Percentiles rank a stretch among this genome's conserved stretches.
Evolutionary conservation across 2,888 invertebrate genomes (phyloP).

Genomic region (Andricus curvator): DNA sequence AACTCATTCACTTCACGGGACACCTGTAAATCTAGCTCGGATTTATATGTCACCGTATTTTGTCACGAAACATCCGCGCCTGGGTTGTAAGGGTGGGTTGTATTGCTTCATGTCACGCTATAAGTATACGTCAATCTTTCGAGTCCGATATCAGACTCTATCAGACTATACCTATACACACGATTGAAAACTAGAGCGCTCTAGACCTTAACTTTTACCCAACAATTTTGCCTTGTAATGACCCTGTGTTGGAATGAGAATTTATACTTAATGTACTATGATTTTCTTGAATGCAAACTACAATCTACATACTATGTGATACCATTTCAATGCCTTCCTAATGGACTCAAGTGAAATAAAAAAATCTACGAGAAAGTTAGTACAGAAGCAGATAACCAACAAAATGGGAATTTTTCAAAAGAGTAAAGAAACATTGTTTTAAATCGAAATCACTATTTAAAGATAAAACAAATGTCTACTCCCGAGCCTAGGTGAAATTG

Average conservation of each 20-base stretch:
- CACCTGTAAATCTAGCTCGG: constrained; percentile 11
- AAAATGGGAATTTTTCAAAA: no score
- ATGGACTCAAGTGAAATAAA: no score
- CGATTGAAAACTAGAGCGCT: neutral
- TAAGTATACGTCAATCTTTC: constrained; percentile 14
- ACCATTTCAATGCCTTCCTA: no score
- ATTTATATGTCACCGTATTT: constrained; percentile 25
- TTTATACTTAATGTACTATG: constrained; percentile 8
- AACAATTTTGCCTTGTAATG: neutral
- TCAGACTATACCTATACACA: neutral
- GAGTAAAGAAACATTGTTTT: no score
- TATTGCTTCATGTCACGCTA: constrained; percentile 32
- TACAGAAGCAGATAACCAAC: no score
- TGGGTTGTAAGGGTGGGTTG: neutral
- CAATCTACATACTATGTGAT: no score
- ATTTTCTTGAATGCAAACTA: constrained; percentile 3
- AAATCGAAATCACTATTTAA: no score
- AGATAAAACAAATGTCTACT: no score
- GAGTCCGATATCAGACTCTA: constrained; percentile 3
- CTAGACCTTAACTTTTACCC: neutral
- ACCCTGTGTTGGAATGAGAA: constrained; percentile 7
- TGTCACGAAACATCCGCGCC: constrained; percentile 18
- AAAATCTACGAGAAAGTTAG: no score
- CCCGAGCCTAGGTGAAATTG: no score
- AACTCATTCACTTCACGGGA: neutral